Base-by-base conservation (phyloP, 2,888 invertebrate genomes). In the Stenodema calcarata region DNA sequence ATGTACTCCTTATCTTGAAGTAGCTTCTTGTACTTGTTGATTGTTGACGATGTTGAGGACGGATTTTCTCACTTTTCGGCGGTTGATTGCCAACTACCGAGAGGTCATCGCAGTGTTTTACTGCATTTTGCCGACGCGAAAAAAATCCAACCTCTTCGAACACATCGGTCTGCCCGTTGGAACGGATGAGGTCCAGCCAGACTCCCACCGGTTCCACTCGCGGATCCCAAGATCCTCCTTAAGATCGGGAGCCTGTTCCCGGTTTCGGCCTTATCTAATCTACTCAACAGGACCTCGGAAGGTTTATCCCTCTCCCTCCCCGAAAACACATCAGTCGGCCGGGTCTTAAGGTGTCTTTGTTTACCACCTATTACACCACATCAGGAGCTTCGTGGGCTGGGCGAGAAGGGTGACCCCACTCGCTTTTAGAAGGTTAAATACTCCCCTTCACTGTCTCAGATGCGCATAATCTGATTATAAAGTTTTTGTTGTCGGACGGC, bases 291-390 rank as follows among this genome's bases (percentile, higher is more conserved):
- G 62, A 62, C 62, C 62, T 27, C 50, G 6, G 50, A n/a, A 11
- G 62, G 62, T 23, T 62, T 62, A 62, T 62, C 62, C 62, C 47
- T 47, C 47, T 3, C 16, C 47, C 62, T 23, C 27, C 54, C 54
- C 62, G 23, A 62, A 62, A 62, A 62, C 50, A 62, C 62, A 18
- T 27, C 62, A 50, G 62, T 27, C 18, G 62, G 62, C 18, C 23
- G 62, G 23, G 62, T 62, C 27, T 62, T 62, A 62, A 62, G 62
- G 62, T 62, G 62, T 62, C 62, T 62, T 62, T 62, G 62, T 62
- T 62, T 62, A 62, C 62, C 62, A 62, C 62, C 62, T 62, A 62
- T 62, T 62, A 62, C 62, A 62, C 62, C 62, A 62, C 62, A 62
- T 62, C 62, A 62, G 62, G 62, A 11, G 62, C 62, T 35, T 62